Base-by-base conservation (phyloP, 2,113 vertebrate genomes). In the Poecile atricapillus region DNA sequence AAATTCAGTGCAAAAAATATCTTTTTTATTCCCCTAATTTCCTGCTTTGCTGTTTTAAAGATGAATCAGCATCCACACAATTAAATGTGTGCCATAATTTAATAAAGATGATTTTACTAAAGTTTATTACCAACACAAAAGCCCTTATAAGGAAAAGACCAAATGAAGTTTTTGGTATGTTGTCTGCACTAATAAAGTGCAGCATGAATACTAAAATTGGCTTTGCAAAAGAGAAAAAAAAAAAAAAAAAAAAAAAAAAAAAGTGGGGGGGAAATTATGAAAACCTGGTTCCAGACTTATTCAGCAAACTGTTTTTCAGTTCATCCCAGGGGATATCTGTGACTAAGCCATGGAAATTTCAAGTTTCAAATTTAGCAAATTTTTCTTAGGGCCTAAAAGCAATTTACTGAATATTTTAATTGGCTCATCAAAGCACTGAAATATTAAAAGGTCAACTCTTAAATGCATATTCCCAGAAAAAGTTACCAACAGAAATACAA, bases 291-390 rank as follows among this genome's bases (percentile, higher is more conserved):
- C 47, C 56, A 94, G 52, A 68, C 21, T 70, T 67, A 49, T 9
- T 83, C 47, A 58, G 31, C 10, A 4, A 86, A 64, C 30, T 55
- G 3, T 63, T 93, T 87, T 88, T 44, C 55, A 63, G 39, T 63
- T 80, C 39, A 78, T 88, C 92, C 76, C 92, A 93, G n/a, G 74
- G 44, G 90, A 67, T 75, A 53, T 60, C 49, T 46, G 41, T 90
- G 88, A 93, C 52, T 86, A 90, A 92, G 44, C 60, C 53, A 55
- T 13, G 58, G 73, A 87, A 82, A 88, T 77, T 88, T 88, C 35
- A 73, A 81, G 59, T 77, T 92, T 71, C 56, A 53, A 82, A 90
- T 81, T 95, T 92, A 93, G 91, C 69, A 13, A 27, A 82, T 87
- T 95, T 92, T 83, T 90, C 53, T 53, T 41, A 64, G 28, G 77